Percentiles rank a stretch among this genome's conserved stretches.
These are phyloP conservation scores for Boloria selene DNA, from an alignment of 2,888 invertebrate species.

Conservation along the genomic window DNA sequence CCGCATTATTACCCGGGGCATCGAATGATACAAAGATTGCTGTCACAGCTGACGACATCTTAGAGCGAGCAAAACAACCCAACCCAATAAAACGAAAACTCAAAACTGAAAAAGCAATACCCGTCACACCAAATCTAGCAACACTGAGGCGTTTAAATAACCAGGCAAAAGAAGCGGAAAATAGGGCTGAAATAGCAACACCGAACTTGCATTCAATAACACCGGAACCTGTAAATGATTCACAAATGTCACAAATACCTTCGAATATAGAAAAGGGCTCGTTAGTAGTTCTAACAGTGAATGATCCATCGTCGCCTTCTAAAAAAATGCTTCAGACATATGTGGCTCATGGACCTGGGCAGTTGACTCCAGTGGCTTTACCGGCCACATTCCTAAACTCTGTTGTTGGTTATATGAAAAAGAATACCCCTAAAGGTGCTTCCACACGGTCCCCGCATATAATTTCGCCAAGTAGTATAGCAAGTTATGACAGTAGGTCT, in stretches of 20 bases:
- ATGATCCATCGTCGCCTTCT: constrained; percentile 67
- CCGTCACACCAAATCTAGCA: constrained; percentile 14
- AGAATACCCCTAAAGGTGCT: constrained; percentile 57
- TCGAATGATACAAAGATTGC: constrained; percentile 26
- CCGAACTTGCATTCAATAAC: constrained; percentile 32
- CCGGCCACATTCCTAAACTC: constrained; percentile 64
- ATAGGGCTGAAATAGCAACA: constrained; percentile 38
- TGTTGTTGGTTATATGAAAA: constrained; percentile 71
- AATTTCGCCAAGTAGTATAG: constrained; percentile 65
- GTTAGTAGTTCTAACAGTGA: constrained; percentile 68
- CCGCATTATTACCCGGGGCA: constrained; percentile 41
- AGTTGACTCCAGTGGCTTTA: constrained; percentile 64
- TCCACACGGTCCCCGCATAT: constrained; percentile 69
- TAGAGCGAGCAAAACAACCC: constrained; percentile 48
- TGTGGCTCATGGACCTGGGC: constrained; percentile 62
- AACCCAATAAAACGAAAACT: constrained; percentile 37
- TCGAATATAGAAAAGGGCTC: constrained; percentile 69
- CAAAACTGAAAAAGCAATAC: constrained; percentile 17
- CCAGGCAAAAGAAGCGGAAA: constrained; percentile 11
- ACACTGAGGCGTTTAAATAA: neutral
- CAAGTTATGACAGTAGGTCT: constrained; percentile 54
- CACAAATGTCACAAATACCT: constrained; percentile 53
- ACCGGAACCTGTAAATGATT: constrained; percentile 41
- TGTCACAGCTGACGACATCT: constrained; percentile 53
- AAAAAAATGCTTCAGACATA: constrained; percentile 76